A percentile compares a stretch with the other conserved stretches of the same genome.
These are phyloP conservation scores for Propithecus deckenii DNA, from an alignment of 2,797 vertebrate species.

Conservation along the genomic window DNA sequence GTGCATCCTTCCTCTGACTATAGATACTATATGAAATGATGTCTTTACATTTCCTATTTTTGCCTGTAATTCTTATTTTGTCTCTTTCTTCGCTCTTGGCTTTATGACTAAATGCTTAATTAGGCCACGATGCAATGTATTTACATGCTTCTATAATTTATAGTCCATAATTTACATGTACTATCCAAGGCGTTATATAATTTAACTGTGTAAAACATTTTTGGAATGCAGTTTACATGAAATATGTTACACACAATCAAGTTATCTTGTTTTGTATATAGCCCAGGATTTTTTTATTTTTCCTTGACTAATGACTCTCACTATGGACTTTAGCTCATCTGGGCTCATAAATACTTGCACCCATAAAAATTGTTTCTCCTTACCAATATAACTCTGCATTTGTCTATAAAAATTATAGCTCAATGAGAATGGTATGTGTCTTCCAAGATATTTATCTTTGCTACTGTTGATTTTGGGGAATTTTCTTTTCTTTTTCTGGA, in stretches of 20 bases:
- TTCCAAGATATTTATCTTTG: conserved; percentile 37
- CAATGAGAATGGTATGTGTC: not conserved
- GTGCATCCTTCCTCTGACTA: not conserved
- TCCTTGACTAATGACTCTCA: conserved; percentile 31
- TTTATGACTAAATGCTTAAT: conserved; percentile 55
- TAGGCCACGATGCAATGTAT: conserved; percentile 54
- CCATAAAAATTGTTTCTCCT: conserved; percentile 35
- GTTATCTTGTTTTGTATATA: conserved; percentile 31
- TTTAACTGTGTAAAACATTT: conserved; percentile 42
- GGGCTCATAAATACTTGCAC: conserved; percentile 53
- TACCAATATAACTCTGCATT: conserved; percentile 6
- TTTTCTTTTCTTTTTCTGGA: not conserved
- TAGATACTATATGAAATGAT: not conserved
- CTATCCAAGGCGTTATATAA: conserved; percentile 34
- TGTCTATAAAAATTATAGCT: conserved; percentile 40
- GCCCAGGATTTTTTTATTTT: not conserved
- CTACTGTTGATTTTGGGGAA: conserved; percentile 22
- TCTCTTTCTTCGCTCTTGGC: not conserved
- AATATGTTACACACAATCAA: not conserved
- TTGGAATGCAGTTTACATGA: conserved; percentile 12
- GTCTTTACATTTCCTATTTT: not conserved
- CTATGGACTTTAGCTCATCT: not conserved
- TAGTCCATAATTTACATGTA: not conserved
- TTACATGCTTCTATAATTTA: conserved; percentile 29
- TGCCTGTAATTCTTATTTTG: not conserved